Evolutionary conservation across 2,113 vertebrate species (phyloP), one percentile per base, ranked within the genome.

Genomic region (Asarcornis scutulata): DNA sequence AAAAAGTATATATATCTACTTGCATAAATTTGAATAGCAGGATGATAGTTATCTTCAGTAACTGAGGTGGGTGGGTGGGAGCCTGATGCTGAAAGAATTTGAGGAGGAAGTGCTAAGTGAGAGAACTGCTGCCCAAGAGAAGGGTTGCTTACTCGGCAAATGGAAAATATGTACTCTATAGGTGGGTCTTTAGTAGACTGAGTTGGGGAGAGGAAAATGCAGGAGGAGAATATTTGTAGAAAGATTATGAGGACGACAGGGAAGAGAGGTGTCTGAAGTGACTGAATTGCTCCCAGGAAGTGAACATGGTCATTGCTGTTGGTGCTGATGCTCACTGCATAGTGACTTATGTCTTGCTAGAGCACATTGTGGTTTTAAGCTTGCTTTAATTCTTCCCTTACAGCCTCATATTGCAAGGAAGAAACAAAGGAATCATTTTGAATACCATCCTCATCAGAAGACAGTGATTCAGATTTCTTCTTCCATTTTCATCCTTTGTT

Each of bases 81-180:
- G 58, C 87, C 82, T 96, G 85, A 95, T 85, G 95, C 63, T 31
- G 12, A 94, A 96, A 88, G 71, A 96, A 96, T 96, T 89, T 95
- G 94, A 93, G 93, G 96, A 95, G 95, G 94, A 96, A 95, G 95
- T 95, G 95, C 91, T 95, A 93, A 97, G 89, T 97, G 94, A 96
- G 89, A 96, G 92, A 94, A 91, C 90, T 85, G 88, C 89, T 91
- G 91, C 91, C 60, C 86, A 32, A 93, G 88, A 94, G 93, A 96
- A 95, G 74, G 75, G 36, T 80, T 94, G 64, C 79, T 95, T 94
- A 86, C 72, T 92, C 48, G 6, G 68, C 85, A 90, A 63, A 79
- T 67, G 91, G 75, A 96, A 96, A 97, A 96, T 96, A 94, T 95
- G 91, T 60, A 55, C 55, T 89, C 78, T 83, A 92, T 95, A 95